Evolutionary conservation across 2,888 invertebrate genomes (phyloP).

Genomic region (Mystacides longicornis): DNA sequence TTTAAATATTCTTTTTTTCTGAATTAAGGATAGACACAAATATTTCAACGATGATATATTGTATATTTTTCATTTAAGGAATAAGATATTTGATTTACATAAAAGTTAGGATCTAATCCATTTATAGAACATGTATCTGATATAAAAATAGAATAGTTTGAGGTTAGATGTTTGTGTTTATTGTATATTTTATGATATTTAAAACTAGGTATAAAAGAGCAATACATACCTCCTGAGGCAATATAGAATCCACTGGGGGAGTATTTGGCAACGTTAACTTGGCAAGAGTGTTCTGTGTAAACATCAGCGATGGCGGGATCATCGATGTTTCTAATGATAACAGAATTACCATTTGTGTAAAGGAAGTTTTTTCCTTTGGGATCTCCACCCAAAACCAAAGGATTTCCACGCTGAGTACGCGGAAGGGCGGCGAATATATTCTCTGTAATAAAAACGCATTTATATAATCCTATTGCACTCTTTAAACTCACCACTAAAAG

Average conservation of each 20-base stretch:
- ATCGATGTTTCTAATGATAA: constrained; percentile 95
- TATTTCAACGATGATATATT: too few relatives aligned
- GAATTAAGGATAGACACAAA: too few relatives aligned
- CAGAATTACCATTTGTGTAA: constrained; percentile 95
- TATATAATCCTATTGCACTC: too few relatives aligned
- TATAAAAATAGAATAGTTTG: too few relatives aligned
- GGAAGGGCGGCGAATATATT: constrained; percentile 90
- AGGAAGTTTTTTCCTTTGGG: constrained; percentile 96
- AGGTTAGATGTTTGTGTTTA: not conserved
- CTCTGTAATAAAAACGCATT: constrained; percentile 50
- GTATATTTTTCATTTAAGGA: too few relatives aligned
- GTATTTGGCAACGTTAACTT: constrained; percentile 95
- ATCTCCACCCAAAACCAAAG: constrained; percentile 89
- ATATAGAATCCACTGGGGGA: constrained; percentile 98
- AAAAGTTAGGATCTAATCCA: too few relatives aligned
- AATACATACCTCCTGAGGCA: constrained; percentile 82
- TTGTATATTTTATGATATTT: not conserved
- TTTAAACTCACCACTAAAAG: too few relatives aligned
- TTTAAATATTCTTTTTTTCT: too few relatives aligned
- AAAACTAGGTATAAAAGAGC: not conserved
- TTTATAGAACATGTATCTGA: too few relatives aligned
- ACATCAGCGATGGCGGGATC: constrained; percentile 91
- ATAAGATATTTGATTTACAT: too few relatives aligned
- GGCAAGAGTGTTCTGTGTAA: constrained; percentile 94
- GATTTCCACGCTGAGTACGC: constrained; percentile 88